A percentile compares a stretch with the other conserved stretches of the same genome.
Evolutionary conservation across 2,797 vertebrate species (phyloP).

Genomic region (Micrastur ruficollis): DNA sequence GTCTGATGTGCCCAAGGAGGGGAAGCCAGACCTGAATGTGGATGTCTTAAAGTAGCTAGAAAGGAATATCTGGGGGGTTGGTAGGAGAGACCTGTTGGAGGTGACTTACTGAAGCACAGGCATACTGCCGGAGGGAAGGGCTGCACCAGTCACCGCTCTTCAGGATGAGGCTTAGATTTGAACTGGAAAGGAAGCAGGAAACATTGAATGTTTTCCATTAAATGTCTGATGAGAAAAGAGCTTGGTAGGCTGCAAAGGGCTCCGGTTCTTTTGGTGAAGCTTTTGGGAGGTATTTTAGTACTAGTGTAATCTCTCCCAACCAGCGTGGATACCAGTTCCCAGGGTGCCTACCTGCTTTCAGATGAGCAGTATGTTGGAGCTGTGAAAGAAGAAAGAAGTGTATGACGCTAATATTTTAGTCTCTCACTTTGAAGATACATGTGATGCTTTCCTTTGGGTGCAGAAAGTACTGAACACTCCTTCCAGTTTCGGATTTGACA

Average conservation of each 20-base stretch:
- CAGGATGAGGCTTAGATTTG: not conserved
- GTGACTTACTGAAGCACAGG: constrained; percentile 9
- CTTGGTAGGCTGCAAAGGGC: not conserved
- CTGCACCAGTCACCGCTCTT: not conserved
- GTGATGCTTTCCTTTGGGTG: not conserved
- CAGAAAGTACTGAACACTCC: not conserved
- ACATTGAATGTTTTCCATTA: not conserved
- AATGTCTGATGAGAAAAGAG: not conserved
- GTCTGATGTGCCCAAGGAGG: not conserved
- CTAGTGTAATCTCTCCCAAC: not conserved
- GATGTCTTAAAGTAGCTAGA: not conserved
- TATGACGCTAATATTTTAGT: not conserved
- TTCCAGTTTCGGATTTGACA: not conserved
- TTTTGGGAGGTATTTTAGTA: not conserved
- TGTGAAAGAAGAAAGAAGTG: not conserved
- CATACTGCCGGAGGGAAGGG: not conserved
- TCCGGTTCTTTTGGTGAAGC: not conserved
- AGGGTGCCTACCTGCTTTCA: not conserved
- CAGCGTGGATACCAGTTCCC: not conserved
- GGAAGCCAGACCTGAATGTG: not conserved
- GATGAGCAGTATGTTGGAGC: constrained; percentile 3
- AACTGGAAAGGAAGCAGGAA: not conserved
- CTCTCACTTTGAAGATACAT: not conserved
- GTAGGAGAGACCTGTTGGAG: not conserved
- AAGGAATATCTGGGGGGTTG: not conserved